A percentile compares a stretch with the other conserved stretches of the same genome.
These are phyloP conservation scores for Lepidurus packardi DNA, from an alignment of 1,140 invertebrate genomes.

Conservation along the genomic window DNA sequence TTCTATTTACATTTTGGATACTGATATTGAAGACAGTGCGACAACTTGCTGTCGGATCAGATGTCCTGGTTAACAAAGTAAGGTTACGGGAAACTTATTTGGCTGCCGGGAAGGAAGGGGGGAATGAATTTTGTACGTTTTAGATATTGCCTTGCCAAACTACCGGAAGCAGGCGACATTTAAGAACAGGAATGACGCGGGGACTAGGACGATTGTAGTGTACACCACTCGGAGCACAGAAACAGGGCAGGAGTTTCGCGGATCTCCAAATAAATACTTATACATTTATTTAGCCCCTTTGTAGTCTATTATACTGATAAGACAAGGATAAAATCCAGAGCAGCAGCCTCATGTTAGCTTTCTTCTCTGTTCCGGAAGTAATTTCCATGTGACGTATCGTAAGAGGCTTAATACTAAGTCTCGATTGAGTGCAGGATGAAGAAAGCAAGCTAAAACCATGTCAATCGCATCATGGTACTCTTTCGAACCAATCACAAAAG, in stretches of 20 bases:
- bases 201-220: not conserved
- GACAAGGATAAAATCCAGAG: not conserved
- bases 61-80: not conserved
- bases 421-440: slow-evolving; percentile 24
- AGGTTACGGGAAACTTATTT: not conserved
- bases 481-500: slow-evolving; percentile 13
- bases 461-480: slow-evolving; percentile 25
- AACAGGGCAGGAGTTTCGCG: not conserved
- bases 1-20: no score
- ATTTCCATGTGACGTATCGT: not conserved
- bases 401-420: slow-evolving; percentile 26
- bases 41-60: no score
- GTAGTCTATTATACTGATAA: not conserved
- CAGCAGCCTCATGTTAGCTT: not conserved
- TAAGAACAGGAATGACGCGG: slow-evolving; percentile 3
- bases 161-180: slow-evolving; percentile 17
- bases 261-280: not conserved
- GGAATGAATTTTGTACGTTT: not conserved
- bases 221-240: not conserved
- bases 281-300: not conserved
- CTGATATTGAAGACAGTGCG: no score
- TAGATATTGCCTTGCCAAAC: slow-evolving; percentile 8
- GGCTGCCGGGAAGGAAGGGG: not conserved
- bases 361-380: slow-evolving; percentile 13
- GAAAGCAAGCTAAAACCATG: slow-evolving; percentile 23